Evolutionary conservation across 2,797 vertebrate genomes (phyloP), one percentile per base, ranked within the genome.

Genomic region (Coluber constrictor): DNA sequence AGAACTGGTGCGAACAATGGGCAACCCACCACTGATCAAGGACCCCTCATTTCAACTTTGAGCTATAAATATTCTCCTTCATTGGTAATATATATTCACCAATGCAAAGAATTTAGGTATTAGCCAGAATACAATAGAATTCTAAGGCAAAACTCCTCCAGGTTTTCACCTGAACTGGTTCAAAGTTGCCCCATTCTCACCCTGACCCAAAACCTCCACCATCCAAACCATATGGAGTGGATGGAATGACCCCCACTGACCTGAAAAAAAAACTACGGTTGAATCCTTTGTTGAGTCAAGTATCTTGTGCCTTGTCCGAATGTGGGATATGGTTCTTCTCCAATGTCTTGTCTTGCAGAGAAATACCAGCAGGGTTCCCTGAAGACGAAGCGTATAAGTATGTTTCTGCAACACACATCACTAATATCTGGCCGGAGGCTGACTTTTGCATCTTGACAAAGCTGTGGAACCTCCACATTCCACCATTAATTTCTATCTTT

Each of bases 401-500:
- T 47, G 37, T 43, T 61, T 47, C 60, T 61, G 29, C 32, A 29
- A 89, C n/a, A 61, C 86, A 86, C 32, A 57, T 2, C 16, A 9
- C 29, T n/a, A 83, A 4, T 25, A 92, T 55, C 56, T 89, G 55
- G 88, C 20, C 13, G n/a, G 32, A 55, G 57, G 56, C 16, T 66
- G 23, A 27, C 66, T 63, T 88, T 86, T 90, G 18, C 59, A 91
- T 88, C 63, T 66, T 27, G 6, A 25, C 61, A 90, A 54, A 93
- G 6, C 63, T 90, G 20, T 20, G 43, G 23, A 88, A 88, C 15
- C 59, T 74, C 43, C 13, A 23, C 43, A 88, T 88, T 59, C 37
- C 29, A 37, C 59, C n/a, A 87, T 70, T 91, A 90, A 93, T 88
- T 87, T 91, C 55, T 29, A 9, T 60, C 37, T 55, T 91, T 88